Evolutionary conservation across 2,113 vertebrate genomes (phyloP).

Genomic region (Morphnarchus princeps): DNA sequence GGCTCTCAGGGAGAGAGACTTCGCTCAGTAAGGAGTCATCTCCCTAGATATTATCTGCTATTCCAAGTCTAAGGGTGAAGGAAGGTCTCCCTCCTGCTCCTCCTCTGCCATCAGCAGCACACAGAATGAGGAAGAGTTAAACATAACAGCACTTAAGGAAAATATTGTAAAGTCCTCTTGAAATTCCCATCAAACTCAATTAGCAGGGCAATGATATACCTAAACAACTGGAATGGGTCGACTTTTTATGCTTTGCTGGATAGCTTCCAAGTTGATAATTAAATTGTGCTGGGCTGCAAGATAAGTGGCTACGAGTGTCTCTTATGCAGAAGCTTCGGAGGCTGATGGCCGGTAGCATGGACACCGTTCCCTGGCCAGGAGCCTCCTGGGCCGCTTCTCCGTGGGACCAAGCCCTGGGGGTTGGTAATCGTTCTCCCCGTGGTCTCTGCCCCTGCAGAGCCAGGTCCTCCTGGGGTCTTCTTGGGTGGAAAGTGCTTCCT

Average conservation of each 20-base stretch:
- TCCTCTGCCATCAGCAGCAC: background rate
- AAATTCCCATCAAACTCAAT: conserved; percentile 54
- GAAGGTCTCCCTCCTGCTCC: background rate
- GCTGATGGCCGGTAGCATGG: background rate
- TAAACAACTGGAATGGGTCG: conserved; percentile 17
- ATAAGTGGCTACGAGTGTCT: background rate
- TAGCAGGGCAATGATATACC: conserved; percentile 32
- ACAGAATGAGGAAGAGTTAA: background rate
- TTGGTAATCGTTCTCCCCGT: background rate
- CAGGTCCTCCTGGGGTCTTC: background rate
- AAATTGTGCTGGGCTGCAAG: conserved; percentile 1
- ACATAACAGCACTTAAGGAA: background rate
- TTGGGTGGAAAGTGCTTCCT: background rate
- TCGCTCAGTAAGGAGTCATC: background rate
- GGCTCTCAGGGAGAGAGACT: background rate
- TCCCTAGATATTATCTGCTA: background rate
- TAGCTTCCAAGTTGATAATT: conserved; percentile 47
- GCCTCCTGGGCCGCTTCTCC: background rate
- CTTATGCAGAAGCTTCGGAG: background rate
- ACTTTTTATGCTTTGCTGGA: conserved; percentile 38
- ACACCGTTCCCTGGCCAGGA: background rate
- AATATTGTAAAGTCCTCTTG: conserved; percentile 24
- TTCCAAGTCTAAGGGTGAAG: background rate
- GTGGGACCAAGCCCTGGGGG: background rate
- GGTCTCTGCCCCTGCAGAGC: background rate